phyloP scores from a whole-genome alignment of 1,140 invertebrate genomes.

The Calliphora vicina region DNA sequence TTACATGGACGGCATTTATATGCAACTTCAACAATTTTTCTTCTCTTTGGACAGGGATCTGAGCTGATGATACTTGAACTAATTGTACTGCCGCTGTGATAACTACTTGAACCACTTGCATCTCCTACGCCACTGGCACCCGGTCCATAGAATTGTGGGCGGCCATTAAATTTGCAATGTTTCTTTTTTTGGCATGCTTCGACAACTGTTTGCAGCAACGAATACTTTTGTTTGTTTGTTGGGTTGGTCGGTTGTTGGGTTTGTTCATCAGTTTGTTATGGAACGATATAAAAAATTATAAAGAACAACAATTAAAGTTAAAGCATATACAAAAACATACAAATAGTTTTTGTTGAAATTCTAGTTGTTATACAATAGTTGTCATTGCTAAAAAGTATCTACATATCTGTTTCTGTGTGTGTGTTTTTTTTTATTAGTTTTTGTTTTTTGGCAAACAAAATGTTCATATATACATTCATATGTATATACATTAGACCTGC shows the following conservation, averaged over 20 bases:
- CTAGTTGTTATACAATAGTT: too few relatives aligned
- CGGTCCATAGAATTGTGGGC: slow-evolving; percentile 78
- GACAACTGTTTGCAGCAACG: slow-evolving; percentile 90
- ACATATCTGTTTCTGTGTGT: too few relatives aligned
- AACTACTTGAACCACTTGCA: slow-evolving; percentile 55
- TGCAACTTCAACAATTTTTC: slow-evolving; percentile 90
- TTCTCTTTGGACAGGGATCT: slow-evolving; percentile 85
- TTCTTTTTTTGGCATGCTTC: slow-evolving; percentile 90
- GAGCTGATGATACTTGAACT: slow-evolving; percentile 53
- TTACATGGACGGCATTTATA: slow-evolving; percentile 96
- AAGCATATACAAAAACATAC: not conserved
- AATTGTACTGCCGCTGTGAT: slow-evolving; percentile 58
- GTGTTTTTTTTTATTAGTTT: too few relatives aligned
- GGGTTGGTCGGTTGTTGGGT: slow-evolving; percentile 47
- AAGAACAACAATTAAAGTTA: slow-evolving; percentile 20
- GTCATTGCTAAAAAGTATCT: too few relatives aligned
- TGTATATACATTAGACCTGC: too few relatives aligned
- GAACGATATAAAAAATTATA: slow-evolving; percentile 37
- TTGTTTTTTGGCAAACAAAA: too few relatives aligned
- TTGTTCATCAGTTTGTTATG: slow-evolving; percentile 47
- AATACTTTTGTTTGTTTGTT: slow-evolving; percentile 70
- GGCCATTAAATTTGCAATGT: slow-evolving; percentile 86
- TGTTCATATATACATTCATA: too few relatives aligned
- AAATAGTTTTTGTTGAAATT: too few relatives aligned
- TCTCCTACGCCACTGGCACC: slow-evolving; percentile 58